Evolutionary conservation across 2,113 vertebrate species (phyloP).

Genomic region (Uropsilus gracilis): DNA sequence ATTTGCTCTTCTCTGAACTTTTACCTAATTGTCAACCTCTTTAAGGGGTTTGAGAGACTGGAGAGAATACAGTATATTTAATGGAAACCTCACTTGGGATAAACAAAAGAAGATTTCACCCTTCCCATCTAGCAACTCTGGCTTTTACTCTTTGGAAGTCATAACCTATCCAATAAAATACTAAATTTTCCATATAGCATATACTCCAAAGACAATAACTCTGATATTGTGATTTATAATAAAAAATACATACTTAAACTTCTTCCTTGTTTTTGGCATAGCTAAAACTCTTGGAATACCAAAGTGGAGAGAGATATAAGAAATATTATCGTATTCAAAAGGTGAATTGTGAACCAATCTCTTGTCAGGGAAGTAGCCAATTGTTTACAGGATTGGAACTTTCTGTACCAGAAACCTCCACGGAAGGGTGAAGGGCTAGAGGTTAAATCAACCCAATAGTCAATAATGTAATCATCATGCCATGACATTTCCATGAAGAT

Average conservation of each 20-base stretch:
- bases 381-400: background rate
- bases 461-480: background rate
- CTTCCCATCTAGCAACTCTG: constrained; percentile 33
- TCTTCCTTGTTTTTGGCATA: background rate
- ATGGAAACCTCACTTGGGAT: background rate
- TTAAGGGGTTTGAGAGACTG: background rate
- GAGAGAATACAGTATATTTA: constrained; percentile 34
- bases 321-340: background rate
- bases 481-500: background rate
- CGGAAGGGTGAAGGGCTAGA: background rate
- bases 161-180: background rate
- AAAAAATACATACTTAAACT: background rate
- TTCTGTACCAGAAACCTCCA: background rate
- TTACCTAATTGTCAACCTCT: constrained; percentile 44
- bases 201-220: background rate
- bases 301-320: background rate
- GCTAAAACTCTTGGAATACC: background rate
- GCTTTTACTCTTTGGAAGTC: background rate
- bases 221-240: background rate
- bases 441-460: background rate
- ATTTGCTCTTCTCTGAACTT: constrained; percentile 61
- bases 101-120: constrained; percentile 42
- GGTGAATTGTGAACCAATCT: background rate
- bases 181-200: background rate
- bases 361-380: background rate